These are phyloP conservation scores for Noctua pronuba DNA, from an alignment of 2,888 invertebrate genomes.

Conservation along the genomic window DNA sequence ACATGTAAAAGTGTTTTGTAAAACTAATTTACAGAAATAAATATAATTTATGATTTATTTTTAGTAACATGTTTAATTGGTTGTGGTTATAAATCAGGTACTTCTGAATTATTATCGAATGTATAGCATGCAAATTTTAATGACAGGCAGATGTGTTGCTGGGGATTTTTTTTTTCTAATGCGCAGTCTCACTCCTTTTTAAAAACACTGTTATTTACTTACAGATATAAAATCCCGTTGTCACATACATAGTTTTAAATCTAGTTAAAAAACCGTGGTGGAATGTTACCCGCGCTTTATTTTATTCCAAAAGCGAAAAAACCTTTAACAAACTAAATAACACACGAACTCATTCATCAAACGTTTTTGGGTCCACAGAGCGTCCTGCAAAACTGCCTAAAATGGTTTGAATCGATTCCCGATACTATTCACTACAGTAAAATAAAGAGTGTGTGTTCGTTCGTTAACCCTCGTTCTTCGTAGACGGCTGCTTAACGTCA, in stretches of 20 bases:
- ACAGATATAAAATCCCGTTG: not conserved
- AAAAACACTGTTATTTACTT: not conserved
- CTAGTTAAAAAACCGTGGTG: not conserved
- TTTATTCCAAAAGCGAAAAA: not conserved
- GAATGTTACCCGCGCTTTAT: not conserved
- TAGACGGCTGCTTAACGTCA: conserved; percentile 76
- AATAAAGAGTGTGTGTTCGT: conserved; percentile 56
- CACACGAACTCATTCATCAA: conserved; percentile 34
- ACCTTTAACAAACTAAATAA: conserved; percentile 30
- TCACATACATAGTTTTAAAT: not conserved
- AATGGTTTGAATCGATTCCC: conserved; percentile 50
- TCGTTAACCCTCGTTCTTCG: conserved; percentile 56
- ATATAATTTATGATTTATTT: no score
- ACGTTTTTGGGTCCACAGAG: conserved; percentile 29
- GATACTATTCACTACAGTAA: conserved; percentile 48
- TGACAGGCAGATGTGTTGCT: no score
- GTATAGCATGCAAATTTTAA: not conserved
- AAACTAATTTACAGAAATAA: no score
- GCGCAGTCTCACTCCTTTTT: not conserved
- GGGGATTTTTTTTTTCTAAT: no score
- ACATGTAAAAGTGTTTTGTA: no score
- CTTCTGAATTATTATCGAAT: not conserved
- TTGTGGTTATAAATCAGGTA: not conserved
- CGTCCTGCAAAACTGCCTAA: conserved; percentile 10
- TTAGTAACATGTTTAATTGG: not conserved